phyloP scores from a whole-genome alignment of 2,888 invertebrate genomes.

The Philhelius pedissequus region DNA sequence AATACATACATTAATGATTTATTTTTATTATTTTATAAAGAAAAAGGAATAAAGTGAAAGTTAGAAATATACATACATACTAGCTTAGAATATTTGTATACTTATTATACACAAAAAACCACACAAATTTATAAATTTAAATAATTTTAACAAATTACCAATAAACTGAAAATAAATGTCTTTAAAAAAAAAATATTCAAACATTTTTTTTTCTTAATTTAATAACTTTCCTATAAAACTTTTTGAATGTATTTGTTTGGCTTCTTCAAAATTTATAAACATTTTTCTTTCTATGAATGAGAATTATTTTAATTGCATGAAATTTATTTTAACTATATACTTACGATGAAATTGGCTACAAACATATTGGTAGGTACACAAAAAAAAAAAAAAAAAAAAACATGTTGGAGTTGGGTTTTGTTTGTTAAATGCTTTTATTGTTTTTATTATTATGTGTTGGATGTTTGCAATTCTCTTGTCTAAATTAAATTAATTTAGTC shows the following conservation, averaged over 20 bases:
- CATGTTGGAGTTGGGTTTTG: neutral
- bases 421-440: neutral
- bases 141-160: constrained; percentile 60
- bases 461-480: neutral
- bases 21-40: constrained; percentile 58
- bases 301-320: neutral
- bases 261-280: neutral
- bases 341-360: neutral
- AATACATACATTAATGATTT: constrained; percentile 40
- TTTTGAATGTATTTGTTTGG: neutral
- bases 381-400: too few species aligned
- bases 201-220: constrained; percentile 21
- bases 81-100: constrained; percentile 66
- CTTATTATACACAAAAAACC: constrained; percentile 64
- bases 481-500: neutral
- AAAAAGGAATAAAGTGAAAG: constrained; percentile 33
- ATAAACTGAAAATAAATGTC: constrained; percentile 65
- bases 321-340: neutral
- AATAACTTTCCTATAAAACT: neutral
- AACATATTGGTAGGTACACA: constrained; percentile 11
- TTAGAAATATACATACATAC: constrained; percentile 57
- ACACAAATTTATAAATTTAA: constrained; percentile 61
- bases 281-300: neutral
- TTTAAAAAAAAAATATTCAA: constrained; percentile 13
- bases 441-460: neutral